phyloP scores from a whole-genome alignment of 2,113 vertebrate genomes.

The Manacus vitellinus region DNA sequence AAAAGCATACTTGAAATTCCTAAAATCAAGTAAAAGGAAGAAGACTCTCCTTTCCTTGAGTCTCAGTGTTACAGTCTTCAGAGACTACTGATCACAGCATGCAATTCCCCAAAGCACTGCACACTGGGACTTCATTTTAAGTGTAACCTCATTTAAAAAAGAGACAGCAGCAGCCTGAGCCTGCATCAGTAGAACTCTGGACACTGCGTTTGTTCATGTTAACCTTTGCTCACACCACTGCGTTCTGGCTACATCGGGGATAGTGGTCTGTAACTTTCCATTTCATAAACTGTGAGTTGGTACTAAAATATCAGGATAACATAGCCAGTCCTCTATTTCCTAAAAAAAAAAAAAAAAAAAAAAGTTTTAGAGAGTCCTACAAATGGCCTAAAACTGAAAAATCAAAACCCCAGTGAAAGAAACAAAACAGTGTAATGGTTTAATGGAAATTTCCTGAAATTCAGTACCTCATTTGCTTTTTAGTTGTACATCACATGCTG shows the following conservation, averaged over 20 bases:
- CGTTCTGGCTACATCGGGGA: background rate
- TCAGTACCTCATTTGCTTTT: constrained; percentile 39
- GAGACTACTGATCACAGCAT: constrained; percentile 63
- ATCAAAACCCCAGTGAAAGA: constrained; percentile 7
- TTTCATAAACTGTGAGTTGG: background rate
- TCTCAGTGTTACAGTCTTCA: constrained; percentile 49
- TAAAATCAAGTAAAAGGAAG: constrained; percentile 55
- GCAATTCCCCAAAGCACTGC: constrained; percentile 61
- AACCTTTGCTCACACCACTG: constrained; percentile 26
- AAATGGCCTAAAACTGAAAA: constrained; percentile 20
- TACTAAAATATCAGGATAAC: constrained; percentile 5
- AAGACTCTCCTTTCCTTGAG: constrained; percentile 50
- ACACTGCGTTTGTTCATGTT: background rate
- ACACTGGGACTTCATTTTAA: constrained; percentile 47
- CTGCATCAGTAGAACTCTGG: background rate
- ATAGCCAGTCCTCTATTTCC: background rate
- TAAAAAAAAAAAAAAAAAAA: background rate
- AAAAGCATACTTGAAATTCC: constrained; percentile 56
- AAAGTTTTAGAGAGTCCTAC: background rate
- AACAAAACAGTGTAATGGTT: background rate
- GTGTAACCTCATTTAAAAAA: constrained; percentile 15
- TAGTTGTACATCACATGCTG: constrained; percentile 40
- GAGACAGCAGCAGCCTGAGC: constrained; percentile 7
- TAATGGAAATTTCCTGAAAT: constrained; percentile 47
- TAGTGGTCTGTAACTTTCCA: background rate